Base-by-base conservation (phyloP, 2,113 vertebrate species). In the Anarhynchus alexandrinus region DNA sequence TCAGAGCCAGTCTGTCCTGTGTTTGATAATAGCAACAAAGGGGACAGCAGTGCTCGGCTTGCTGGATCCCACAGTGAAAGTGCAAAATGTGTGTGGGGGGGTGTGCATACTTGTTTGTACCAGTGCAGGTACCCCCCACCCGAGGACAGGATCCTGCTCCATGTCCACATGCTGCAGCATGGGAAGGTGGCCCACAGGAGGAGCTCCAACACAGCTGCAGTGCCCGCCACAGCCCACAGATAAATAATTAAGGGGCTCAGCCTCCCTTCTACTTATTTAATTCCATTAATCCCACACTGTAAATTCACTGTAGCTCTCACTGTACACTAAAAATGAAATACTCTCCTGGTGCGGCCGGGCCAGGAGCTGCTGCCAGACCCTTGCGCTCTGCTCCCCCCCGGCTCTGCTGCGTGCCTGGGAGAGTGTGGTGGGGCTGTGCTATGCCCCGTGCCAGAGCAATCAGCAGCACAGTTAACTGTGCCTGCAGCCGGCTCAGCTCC, bases 141-240 rank as follows among this genome's bases (percentile, higher is more conserved):
- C 1, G 1, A 3, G 25, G n/a, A 38, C 69, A 78, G 52, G 66
- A 85, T 64, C 25, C 54, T 29, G 51, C n/a, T 25, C 49, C 6
- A 1, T 1, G 10, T 40, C 45, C 69, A 49, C 36, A 27, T 47
- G 72, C 81, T 97, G 96, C 95, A 95, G 69, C 21, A 4, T 3
- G 42, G 66, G 66, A 66, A 91, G 29, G 66, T 51, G 67, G 93
- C 94, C 97, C 93, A 81, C 85, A 96, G 97, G 96, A 93, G 97
- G 97, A 95, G 97, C 97, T 97, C 97, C 83, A 96, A 95, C 93
- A 93, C 86, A 95, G 84, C 76, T 27, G 42, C 94, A 94, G 91
- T 4, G 3, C 51, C 54, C 1, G 19, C 42, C 93, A 58, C 52
- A 55, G 59, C n/a, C 57, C 1, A 3, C 88, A 59, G 67, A 94